Conservation (phyloP, 2,888 invertebrate genomes). For the Scotopteryx bipunctaria region DNA sequence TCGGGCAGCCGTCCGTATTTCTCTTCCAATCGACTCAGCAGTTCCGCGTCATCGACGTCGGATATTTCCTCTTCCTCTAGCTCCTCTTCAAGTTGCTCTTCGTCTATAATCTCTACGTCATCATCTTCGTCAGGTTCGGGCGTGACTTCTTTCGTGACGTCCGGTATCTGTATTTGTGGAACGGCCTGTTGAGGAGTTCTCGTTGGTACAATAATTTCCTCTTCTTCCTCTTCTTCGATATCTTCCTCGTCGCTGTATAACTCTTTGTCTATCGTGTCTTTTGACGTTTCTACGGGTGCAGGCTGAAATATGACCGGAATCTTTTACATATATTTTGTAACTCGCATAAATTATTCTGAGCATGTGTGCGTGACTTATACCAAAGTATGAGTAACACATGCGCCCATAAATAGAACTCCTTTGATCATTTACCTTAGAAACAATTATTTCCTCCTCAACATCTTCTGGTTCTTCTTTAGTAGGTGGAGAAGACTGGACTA, state of each 20-base stretch:
- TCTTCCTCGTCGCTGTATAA: slow-evolving; percentile 70
- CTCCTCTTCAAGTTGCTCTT: slow-evolving; percentile 77
- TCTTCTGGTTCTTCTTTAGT: slow-evolving; percentile 54
- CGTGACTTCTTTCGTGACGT: slow-evolving; percentile 44
- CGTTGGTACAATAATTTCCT: slow-evolving; percentile 38
- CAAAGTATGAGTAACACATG: neutral
- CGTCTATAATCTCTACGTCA: slow-evolving; percentile 75
- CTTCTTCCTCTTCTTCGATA: slow-evolving; percentile 55
- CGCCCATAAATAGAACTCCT: neutral
- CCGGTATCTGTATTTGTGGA: slow-evolving; percentile 26
- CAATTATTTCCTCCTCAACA: slow-evolving; percentile 46
- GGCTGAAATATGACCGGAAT: slow-evolving; percentile 42
- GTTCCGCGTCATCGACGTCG: slow-evolving; percentile 87
- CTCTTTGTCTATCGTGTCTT: slow-evolving; percentile 56
- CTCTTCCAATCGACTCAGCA: slow-evolving; percentile 87
- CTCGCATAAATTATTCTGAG: no score
- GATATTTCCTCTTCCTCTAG: slow-evolving; percentile 82
- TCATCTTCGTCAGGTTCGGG: slow-evolving; percentile 64
- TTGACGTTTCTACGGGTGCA: slow-evolving; percentile 26
- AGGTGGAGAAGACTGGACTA: slow-evolving; percentile 46
- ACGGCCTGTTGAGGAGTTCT: slow-evolving; percentile 46
- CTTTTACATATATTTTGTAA: neutral
- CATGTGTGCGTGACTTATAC: neutral
- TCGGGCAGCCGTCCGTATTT: slow-evolving; percentile 88
- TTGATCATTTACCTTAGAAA: slow-evolving; percentile 42